Conservation (phyloP, 2,113 vertebrate species). For the Elaphurus davidianus region DNA sequence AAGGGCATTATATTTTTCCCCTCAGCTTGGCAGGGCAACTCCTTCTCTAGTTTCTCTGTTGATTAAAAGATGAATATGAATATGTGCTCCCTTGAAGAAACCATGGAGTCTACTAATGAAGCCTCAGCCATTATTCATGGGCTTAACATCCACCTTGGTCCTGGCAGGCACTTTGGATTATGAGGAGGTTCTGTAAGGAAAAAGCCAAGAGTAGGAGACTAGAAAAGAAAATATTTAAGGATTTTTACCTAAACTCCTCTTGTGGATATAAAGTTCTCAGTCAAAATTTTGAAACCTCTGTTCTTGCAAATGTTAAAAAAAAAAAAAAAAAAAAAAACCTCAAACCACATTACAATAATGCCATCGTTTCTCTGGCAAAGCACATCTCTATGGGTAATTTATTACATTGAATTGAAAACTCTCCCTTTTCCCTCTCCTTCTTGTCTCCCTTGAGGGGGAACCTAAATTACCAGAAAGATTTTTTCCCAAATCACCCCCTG, state of each 20-base stretch:
- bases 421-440: not conserved
- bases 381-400: not conserved
- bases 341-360: not conserved
- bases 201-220: not conserved
- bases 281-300: not conserved
- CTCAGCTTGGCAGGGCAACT: not conserved
- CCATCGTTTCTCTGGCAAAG: not conserved
- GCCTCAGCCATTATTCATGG: constrained; percentile 40
- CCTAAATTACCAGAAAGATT: not conserved
- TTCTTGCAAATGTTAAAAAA: not conserved
- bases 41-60: not conserved
- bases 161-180: not conserved
- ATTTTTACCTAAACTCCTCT: not conserved
- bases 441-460: not conserved
- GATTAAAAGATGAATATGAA: constrained; percentile 41
- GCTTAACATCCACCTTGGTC: constrained; percentile 17
- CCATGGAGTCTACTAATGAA: not conserved
- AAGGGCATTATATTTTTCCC: not conserved
- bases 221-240: not conserved
- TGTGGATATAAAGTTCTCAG: not conserved
- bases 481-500: not conserved
- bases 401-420: not conserved
- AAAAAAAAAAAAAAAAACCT: not conserved
- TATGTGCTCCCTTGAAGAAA: not conserved
- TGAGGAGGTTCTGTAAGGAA: not conserved